These are phyloP conservation scores for Phyllostomus hastatus DNA, from an alignment of 2,113 vertebrate species.

Conservation along the genomic window DNA sequence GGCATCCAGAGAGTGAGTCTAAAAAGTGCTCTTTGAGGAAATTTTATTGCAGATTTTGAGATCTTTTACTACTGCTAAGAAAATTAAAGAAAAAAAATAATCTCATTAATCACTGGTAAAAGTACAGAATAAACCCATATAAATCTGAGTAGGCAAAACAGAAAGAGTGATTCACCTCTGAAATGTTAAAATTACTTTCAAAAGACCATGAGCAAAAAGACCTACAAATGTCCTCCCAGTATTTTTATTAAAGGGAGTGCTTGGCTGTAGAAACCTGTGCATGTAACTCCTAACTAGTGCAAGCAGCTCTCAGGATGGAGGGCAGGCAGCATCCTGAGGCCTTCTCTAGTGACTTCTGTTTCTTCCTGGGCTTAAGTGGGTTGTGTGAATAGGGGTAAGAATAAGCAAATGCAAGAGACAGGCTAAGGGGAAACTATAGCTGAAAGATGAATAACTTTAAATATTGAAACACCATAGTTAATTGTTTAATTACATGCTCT, in stretches of 20 bases:
- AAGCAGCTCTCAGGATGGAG: not conserved
- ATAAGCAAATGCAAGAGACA: not conserved
- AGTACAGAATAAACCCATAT: not conserved
- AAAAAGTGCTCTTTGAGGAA: not conserved
- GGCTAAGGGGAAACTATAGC: not conserved
- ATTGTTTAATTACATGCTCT: conserved; percentile 30
- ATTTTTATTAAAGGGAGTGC: not conserved
- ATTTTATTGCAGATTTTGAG: not conserved
- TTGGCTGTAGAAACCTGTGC: not conserved
- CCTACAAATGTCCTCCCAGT: not conserved
- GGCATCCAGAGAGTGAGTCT: not conserved
- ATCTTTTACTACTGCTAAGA: not conserved
- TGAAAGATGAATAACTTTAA: not conserved
- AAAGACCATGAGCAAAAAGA: not conserved
- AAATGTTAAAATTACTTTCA: conserved; percentile 3
- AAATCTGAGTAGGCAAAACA: not conserved
- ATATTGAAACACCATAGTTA: not conserved
- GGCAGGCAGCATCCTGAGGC: not conserved
- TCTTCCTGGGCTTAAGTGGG: not conserved
- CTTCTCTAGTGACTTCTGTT: not conserved
- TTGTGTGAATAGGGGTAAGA: not conserved
- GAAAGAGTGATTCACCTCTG: conserved; percentile 37
- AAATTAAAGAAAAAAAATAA: conserved; percentile 35
- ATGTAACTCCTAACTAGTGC: not conserved
- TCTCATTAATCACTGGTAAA: not conserved